phyloP scores from a whole-genome alignment of 2,888 invertebrate species.

The Platycheirus albimanus region DNA sequence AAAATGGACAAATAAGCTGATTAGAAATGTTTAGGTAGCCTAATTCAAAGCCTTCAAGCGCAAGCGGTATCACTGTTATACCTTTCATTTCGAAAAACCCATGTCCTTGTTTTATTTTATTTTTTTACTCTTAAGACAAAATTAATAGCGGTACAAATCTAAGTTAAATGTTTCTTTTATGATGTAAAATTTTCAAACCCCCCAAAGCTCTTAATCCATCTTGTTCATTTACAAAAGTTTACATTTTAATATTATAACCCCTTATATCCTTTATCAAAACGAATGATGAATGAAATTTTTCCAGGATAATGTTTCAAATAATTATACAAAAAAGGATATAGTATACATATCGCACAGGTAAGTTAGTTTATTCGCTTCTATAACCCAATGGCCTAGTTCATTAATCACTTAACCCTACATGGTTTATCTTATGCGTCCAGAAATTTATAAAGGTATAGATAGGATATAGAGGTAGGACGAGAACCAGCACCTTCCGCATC shows the following conservation, averaged over 20 bases:
- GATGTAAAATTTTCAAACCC: not conserved
- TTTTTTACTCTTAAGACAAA: no score
- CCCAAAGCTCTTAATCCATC: not conserved
- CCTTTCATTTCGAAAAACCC: no score
- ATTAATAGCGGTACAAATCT: no score
- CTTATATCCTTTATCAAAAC: not conserved
- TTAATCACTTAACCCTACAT: slow-evolving; percentile 41
- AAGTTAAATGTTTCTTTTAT: not conserved
- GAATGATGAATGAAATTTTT: slow-evolving; percentile 10
- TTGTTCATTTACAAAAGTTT: slow-evolving; percentile 6
- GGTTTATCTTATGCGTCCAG: slow-evolving; percentile 24
- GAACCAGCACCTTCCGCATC: no score
- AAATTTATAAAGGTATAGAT: slow-evolving; percentile 27
- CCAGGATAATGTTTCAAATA: slow-evolving; percentile 12
- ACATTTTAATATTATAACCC: no score
- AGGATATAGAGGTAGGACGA: no score
- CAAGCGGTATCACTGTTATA: no score
- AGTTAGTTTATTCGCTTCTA: not conserved
- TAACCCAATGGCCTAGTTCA: slow-evolving; percentile 21
- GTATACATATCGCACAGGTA: slow-evolving; percentile 5
- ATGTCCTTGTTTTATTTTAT: no score
- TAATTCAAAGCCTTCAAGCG: no score
- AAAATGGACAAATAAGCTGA: no score
- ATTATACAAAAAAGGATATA: not conserved
- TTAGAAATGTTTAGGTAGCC: no score